Evolutionary conservation across 2,113 vertebrate species (phyloP).

Genomic region (Lagopus leucura): DNA sequence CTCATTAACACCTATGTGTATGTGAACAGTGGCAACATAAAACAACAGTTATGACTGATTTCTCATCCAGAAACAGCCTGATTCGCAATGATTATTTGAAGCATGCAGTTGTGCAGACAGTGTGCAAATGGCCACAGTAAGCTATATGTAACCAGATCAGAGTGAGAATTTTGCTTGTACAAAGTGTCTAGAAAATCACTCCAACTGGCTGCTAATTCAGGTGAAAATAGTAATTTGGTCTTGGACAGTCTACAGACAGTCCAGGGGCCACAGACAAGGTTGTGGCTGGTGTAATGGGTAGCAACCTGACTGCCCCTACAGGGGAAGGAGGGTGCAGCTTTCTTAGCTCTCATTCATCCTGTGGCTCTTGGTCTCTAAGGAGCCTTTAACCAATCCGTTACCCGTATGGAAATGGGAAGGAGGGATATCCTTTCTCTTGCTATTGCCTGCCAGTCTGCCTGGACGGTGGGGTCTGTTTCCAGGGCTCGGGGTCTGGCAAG

Average conservation of each 20-base stretch:
- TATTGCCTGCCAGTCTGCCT: background rate
- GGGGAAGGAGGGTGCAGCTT: background rate
- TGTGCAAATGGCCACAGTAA: background rate
- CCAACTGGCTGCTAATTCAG: background rate
- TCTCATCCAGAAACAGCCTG: background rate
- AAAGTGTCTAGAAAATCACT: background rate
- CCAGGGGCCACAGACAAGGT: background rate
- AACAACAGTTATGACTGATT: background rate
- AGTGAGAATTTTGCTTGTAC: background rate
- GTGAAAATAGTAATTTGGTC: background rate
- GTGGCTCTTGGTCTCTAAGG: background rate
- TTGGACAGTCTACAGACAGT: background rate
- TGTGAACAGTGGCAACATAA: background rate
- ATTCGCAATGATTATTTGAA: background rate
- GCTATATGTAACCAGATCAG: background rate
- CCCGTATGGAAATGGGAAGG: background rate
- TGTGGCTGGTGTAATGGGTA: background rate
- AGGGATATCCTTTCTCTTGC: background rate
- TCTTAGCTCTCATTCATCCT: background rate
- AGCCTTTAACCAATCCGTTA: background rate
- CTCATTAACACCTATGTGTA: background rate
- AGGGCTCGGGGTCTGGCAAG: background rate
- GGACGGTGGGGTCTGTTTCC: background rate
- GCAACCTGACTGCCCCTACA: background rate
- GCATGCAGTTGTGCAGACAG: background rate